Base-by-base conservation (phyloP, 2,888 invertebrate genomes). In the Patella depressa region DNA sequence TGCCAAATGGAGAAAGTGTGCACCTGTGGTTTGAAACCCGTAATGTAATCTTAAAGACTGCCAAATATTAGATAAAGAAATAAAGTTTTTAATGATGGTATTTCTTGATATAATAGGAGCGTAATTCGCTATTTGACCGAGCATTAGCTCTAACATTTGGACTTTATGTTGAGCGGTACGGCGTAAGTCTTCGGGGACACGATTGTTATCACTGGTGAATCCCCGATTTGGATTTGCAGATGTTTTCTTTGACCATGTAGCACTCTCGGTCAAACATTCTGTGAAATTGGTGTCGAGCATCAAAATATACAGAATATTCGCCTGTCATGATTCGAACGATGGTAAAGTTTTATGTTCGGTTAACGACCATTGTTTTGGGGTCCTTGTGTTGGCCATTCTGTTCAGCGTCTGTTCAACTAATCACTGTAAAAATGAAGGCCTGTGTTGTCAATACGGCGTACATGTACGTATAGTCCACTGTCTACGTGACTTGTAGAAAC, bases 61-160 rank as follows among this genome's bases (percentile, higher is more conserved):
- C 17, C 59, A 14, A n/a, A 59, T 59, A 15, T 59, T 19, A 14
- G 17, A 19, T 19, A 59, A 15, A 19, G n/a, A n/a, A 3, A n/a
- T 59, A 19, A n/a, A 59, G 19, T 59, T 59, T 59, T 59, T 59
- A 59, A 59, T 19, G 14, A 59, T 59, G 19, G 19, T 76, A 57
- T 78, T 79, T 14, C 82, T 57, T 11, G 79, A 77, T 17, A 83
- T 81, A 0, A 83, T 29, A 1, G 80, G 80, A 29, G 82, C 17
- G 59, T 59, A 59, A 59, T 59, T 59, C 19, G 59, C 17, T 17
- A 59, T 59, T 19, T 73, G 73, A 7, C 54, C 54, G 5, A 73
- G 29, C 74, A 74, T 74, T 5, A 74, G 19, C 14, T 74, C 53
- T 19, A 75, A 71, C 55, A 54, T 70, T 45, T 17, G 71, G 14